Evolutionary conservation across 2,888 invertebrate species (phyloP), one percentile per base, ranked within the genome.

Genomic region (Nomada fabriciana): DNA sequence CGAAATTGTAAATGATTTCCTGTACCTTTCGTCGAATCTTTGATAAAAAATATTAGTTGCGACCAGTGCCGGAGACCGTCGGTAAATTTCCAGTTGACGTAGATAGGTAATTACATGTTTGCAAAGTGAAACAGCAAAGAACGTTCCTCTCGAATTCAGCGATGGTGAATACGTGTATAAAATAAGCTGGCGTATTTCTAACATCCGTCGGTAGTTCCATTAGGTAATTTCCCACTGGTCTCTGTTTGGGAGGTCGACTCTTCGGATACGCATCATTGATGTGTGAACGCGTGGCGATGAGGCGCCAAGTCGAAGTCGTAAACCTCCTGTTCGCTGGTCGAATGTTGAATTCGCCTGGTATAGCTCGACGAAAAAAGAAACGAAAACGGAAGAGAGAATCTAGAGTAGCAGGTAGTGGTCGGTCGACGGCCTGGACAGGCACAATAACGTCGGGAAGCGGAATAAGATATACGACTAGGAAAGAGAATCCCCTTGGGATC

Each of bases 321-420:
- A 84, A 73, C 63, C 60, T 77, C 53, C 68, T 59, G 55, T 23
- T 52, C 65, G 25, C 43, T 20, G 64, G 67, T 52, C 43, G 55
- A 64, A 68, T 50, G 83, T 64, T 64, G 80, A 80, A 83, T 83
- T 36, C 68, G 63, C 43, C 47, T 55, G 25, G 60, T 29, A 57
- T 2, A 0, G 52, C 64, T 20, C 29, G 57, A 52, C 18, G 52
- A 72, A 80, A 83, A 87, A 82, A 87, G 76, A 75, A 78, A 80
- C 76, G 79, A 85, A 80, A 83, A 85, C 78, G 83, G 84, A 84
- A 84, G 82, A 86, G 80, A 64, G 81, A 89, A 88, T 90, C 89
- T 89, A 82, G 89, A 90, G 89, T 89, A 90, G 92, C 92, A 92
- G 92, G 92, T 93, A 92, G 88, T 75, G 84, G 85, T 82, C 88